Base-by-base conservation (phyloP, 2,113 vertebrate genomes). In the Melanocharis versteri region DNA sequence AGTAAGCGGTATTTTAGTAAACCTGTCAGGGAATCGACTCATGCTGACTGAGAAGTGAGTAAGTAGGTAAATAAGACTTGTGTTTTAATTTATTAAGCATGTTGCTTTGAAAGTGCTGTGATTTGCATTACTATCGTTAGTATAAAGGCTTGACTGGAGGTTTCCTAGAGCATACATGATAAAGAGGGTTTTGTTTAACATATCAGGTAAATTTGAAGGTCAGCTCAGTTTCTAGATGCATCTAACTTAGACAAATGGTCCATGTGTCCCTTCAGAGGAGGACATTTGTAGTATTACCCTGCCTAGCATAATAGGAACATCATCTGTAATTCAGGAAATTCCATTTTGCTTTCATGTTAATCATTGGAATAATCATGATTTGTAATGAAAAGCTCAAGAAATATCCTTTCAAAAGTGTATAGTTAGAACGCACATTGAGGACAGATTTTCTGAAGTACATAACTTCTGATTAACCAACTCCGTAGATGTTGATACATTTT, bases 81-180 rank as follows among this genome's bases (percentile, higher is more conserved):
- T 80, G n/a, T 60, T 92, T 92, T 93, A 84, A 92, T 93, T 94
- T 90, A 82, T 82, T 92, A 92, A 93, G 61, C 37, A 18, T 39
- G n/a, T 28, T 81, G 47, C 45, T 95, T 75, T 89, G 51, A 76
- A 96, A 87, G 51, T 42, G 35, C 20, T 60, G 35, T 75, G 72
- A 83, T 71, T 92, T 68, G n/a, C 65, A 71, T 90, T 82, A 37
- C 26, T 71, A 7, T 61, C 0, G 0, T 21, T 75, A 33, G 22
- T 24, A 13, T 64, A 56, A 64, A 89, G 23, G 31, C 30, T 70
- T 83, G 57, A 45, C 23, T 81, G 68, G 33, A 92, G n/a, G 8
- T 82, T 95, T 95, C 69, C 53, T 75, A 50, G 31, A 61, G 54
- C 21, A 17, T 42, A 69, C 9, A 10, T 50, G 54, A 58, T 58